These are phyloP conservation scores for Acanthisitta chloris DNA, from an alignment of 2,113 vertebrate genomes.

Conservation along the genomic window DNA sequence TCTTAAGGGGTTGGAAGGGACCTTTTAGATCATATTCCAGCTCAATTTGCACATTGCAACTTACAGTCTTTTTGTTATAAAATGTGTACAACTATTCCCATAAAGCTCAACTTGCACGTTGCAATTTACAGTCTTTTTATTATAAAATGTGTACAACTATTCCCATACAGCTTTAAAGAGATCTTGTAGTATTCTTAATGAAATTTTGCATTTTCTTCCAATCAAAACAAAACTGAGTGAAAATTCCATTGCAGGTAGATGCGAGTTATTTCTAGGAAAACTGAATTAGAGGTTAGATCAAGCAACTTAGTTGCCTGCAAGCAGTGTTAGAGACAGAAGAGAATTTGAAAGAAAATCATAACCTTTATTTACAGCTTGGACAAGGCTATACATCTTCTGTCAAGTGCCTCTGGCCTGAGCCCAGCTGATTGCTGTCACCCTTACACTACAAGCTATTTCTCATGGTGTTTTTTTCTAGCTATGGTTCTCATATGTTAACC, in stretches of 20 bases:
- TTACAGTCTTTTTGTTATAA: neutral
- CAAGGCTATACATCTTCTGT: neutral
- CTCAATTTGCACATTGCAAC: too few species aligned
- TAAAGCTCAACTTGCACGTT: too few species aligned
- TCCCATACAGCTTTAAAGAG: neutral
- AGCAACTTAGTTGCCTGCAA: neutral
- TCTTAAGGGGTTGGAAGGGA: too few species aligned
- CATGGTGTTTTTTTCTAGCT: neutral
- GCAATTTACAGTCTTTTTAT: too few species aligned
- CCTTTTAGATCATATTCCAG: too few species aligned
- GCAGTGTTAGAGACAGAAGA: neutral
- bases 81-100: fast-evolving
- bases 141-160: neutral
- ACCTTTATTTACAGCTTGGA: neutral
- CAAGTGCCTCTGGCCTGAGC: neutral
- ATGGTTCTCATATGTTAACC: neutral
- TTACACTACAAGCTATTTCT: neutral
- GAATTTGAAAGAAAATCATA: neutral
- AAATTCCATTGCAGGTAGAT: neutral
- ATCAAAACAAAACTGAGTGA: neutral
- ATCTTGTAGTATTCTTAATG: neutral
- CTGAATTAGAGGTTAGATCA: neutral
- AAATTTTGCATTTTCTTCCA: neutral
- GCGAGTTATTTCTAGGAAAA: neutral
- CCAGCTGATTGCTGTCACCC: neutral